These are phyloP conservation scores for Florisuga fusca DNA, from an alignment of 2,797 vertebrate species.

Conservation along the genomic window DNA sequence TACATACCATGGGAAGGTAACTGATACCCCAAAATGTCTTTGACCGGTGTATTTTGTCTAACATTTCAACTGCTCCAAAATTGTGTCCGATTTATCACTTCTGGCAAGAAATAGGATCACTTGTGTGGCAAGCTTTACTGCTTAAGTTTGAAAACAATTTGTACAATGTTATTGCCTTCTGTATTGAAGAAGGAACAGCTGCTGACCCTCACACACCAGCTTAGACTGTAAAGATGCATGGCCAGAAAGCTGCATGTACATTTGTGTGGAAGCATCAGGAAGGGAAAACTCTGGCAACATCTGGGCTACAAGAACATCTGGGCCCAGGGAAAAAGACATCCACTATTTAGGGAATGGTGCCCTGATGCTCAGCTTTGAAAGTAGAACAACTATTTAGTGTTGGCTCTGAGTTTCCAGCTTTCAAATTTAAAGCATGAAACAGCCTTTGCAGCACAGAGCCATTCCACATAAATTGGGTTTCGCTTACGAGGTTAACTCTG, in stretches of 20 bases:
- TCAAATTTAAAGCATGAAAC: background rate
- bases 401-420: conserved; percentile 9
- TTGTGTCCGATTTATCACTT: conserved; percentile 32
- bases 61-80: conserved; percentile 59
- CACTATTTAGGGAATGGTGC: conserved; percentile 14
- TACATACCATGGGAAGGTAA: conserved; percentile 55
- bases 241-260: background rate
- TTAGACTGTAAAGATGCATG: background rate
- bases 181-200: conserved; percentile 22
- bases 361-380: conserved; percentile 30
- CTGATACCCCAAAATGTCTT: conserved; percentile 54
- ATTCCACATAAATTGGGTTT: background rate
- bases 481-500: background rate
- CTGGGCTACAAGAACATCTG: background rate
- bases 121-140: background rate
- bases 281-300: background rate
- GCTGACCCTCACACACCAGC: background rate
- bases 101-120: conserved; percentile 45
- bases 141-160: conserved; percentile 29
- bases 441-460: background rate
- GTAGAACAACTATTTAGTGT: background rate
- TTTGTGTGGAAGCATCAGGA: background rate
- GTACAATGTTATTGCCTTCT: background rate
- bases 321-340: background rate
- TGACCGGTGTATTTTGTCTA: conserved; percentile 56